Evolutionary conservation across 2,888 invertebrate genomes (phyloP), one percentile per base, ranked within the genome.

Genomic region (Dastarcus helophoroides): DNA sequence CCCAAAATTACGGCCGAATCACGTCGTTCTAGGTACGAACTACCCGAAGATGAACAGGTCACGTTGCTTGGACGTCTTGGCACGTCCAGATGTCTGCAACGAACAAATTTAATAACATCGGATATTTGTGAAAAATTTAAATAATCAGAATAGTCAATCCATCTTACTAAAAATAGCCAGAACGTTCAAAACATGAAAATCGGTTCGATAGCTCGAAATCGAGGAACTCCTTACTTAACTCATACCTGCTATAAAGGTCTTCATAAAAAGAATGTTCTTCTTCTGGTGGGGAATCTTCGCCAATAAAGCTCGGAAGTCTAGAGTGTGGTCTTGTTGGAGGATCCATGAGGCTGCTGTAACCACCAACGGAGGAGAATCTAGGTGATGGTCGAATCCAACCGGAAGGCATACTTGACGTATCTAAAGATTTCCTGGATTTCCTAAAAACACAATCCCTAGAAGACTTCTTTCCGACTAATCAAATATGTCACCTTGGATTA

Each of bases 41-140:
- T 83, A 35, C 80, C 84, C 19, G 83, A 82, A 53, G 84, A 84
- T 45, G 84, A 85, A 59, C 83, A 84, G 15, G 85, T 85, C 48
- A 82, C 79, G 41, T 82, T 84, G 54, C 84, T 84, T 46, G 79
- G 70, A 26, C 85, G 71, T 23, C 84, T 60, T 6, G 69, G 60
- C 15, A 57, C 56, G 35, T 56, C 50, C 26, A 60, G 40, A 35
- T 56, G 53, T 22, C 58, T 59, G 39, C 6, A 48, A 50, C 36
- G n/a, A n/a, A n/a, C n/a, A n/a, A n/a, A n/a, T n/a, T n/a, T n/a
- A n/a, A n/a, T n/a, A n/a, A n/a, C n/a, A n/a, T n/a, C n/a, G n/a
- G n/a, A n/a, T n/a, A n/a, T n/a, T n/a, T n/a, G n/a, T n/a, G n/a
- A n/a, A n/a, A n/a, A n/a, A n/a, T n/a, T n/a, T n/a, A n/a, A n/a